phyloP scores from a whole-genome alignment of 2,888 invertebrate species.

The Leptogaster cylindrica region DNA sequence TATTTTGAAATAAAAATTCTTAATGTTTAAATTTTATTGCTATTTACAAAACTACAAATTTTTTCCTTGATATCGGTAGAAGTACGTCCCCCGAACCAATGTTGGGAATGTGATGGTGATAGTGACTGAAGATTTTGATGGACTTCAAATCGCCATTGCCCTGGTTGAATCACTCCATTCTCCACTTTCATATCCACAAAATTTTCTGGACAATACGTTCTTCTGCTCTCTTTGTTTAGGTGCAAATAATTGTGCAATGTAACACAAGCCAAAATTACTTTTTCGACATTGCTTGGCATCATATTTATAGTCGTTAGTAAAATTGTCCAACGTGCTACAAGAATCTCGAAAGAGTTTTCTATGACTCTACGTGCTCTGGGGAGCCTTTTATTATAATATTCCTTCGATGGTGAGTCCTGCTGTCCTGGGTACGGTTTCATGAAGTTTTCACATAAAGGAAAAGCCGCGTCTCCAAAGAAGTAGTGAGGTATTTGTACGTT shows the following conservation, averaged over 20 bases:
- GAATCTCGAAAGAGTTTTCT: not conserved
- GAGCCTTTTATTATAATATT: not conserved
- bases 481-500: slow-evolving; percentile 35
- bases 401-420: not conserved
- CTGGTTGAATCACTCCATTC: not conserved
- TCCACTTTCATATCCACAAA: slow-evolving; percentile 16
- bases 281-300: slow-evolving; percentile 45
- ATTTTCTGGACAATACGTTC: not conserved
- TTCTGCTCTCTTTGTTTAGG: not conserved
- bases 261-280: slow-evolving; percentile 26
- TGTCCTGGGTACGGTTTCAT: slow-evolving; percentile 44
- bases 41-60: too few species aligned
- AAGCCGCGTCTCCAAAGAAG: slow-evolving; percentile 43
- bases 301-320: not conserved
- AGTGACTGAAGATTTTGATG: too few species aligned
- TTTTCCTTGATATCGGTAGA: too few species aligned
- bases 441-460: slow-evolving; percentile 40
- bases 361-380: not conserved
- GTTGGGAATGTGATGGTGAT: too few species aligned
- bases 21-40: too few species aligned
- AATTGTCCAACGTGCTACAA: not conserved
- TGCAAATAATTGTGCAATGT: not conserved
- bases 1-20: too few species aligned
- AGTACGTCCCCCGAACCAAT: too few species aligned
- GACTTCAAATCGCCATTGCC: slow-evolving; percentile 7